Evolutionary conservation across 1,140 invertebrate species (phyloP), one percentile per base, ranked within the genome.

Genomic region (Wiebesia pumilae): DNA sequence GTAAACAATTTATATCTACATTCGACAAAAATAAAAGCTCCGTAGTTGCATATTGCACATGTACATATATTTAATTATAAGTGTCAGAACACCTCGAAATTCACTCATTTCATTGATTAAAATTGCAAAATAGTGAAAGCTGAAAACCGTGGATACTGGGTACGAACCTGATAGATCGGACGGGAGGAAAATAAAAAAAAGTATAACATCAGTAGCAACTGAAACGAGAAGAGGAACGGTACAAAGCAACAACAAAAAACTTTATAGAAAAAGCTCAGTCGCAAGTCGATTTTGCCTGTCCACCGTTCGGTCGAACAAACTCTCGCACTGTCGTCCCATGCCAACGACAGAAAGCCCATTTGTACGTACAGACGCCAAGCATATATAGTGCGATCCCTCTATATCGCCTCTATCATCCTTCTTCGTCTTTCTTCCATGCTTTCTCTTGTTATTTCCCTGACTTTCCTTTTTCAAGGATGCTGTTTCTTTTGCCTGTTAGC

Each of bases 251-350:
- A 69, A 54, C 40, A 54, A 77, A 54, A 33, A 87, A 88, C 80
- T 88, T 89, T 85, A 89, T 89, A 87, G 88, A 89, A 88, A 88
- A 54, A 75, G 81, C 87, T 81, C 79, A 27, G 47, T 81, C 87
- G 81, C 86, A 85, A 89, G 86, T 88, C 88, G 88, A 88, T 89
- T 89, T 88, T 86, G 84, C 86, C 88, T 81, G 47, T 80, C 86
- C 88, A 87, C 30, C 54, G 38, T 16, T 82, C 51, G 81, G 40
- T 27, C 77, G 77, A 73, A 35, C 58, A 78, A 80, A 81, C 47
- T 58, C 77, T 54, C 83, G 43, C 43, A 7, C 30, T 43, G 73
- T 71, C 67, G 3, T 82, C 24, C 83, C 88, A 65, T 90, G 89
- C 87, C 85, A 87, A 77, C 78, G 83, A 87, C 87, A 88, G 88